Evolutionary conservation across 2,888 invertebrate genomes (phyloP).

Genomic region (Clunio marinus): DNA sequence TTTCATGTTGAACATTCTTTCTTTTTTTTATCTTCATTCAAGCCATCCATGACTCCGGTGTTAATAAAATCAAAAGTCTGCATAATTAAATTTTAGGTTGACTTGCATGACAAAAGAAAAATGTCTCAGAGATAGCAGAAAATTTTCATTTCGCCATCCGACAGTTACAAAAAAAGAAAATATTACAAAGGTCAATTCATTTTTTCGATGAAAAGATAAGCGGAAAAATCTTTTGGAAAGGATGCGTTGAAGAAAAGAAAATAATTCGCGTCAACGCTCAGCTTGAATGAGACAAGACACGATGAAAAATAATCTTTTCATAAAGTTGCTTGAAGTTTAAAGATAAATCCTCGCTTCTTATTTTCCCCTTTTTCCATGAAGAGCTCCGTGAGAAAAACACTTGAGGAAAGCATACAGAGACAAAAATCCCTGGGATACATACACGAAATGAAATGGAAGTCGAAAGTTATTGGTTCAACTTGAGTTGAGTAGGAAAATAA

Average conservation of each 20-base stretch:
- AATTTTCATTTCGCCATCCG: not conserved
- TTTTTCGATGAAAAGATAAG: conserved; percentile 7
- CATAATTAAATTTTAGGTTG: not conserved
- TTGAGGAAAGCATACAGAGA: not conserved
- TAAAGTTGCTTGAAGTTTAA: too few species aligned
- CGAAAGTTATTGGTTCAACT: too few species aligned
- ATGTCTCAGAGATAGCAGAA: not conserved
- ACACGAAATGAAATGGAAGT: conserved; percentile 5
- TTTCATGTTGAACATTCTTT: too few species aligned
- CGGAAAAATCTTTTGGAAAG: not conserved
- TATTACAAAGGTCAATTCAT: conserved; percentile 2
- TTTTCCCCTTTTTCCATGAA: not conserved
- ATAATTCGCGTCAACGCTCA: too few species aligned
- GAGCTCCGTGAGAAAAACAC: not conserved
- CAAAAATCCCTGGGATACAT: too few species aligned
- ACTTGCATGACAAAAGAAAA: not conserved
- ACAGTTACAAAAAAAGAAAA: not conserved
- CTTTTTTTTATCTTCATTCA: not conserved
- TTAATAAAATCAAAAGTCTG: not conserved
- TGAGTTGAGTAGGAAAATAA: too few species aligned
- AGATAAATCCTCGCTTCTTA: too few species aligned
- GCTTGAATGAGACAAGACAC: too few species aligned
- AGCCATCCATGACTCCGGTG: not conserved
- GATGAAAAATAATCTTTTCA: too few species aligned
- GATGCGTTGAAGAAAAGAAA: not conserved